These are phyloP conservation scores for Tetragonula clypearis DNA, from an alignment of 1,140 invertebrate species.

Conservation along the genomic window DNA sequence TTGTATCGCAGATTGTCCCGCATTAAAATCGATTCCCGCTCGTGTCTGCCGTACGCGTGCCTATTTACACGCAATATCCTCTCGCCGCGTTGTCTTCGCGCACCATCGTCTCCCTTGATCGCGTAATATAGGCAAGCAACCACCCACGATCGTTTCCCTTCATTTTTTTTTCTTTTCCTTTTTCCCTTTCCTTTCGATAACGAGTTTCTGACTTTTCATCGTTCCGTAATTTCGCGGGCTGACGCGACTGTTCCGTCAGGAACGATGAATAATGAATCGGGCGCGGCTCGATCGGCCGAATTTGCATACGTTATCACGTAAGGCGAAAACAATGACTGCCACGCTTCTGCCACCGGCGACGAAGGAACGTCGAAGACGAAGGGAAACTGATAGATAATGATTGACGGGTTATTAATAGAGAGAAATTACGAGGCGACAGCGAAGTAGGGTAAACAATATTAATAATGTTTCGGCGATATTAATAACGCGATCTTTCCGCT, in stretches of 20 bases:
- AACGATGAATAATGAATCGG: slow-evolving; percentile 66
- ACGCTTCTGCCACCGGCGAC: neutral
- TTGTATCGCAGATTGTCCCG: slow-evolving; percentile 40
- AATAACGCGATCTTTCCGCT: neutral
- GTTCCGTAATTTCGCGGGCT: slow-evolving; percentile 55
- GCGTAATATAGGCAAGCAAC: too few species aligned
- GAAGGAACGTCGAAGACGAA: neutral
- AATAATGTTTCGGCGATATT: neutral
- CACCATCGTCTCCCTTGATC: too few species aligned
- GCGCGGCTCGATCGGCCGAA: slow-evolving; percentile 53
- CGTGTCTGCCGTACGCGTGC: slow-evolving; percentile 11
- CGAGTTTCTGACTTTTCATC: slow-evolving; percentile 54
- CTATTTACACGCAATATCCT: slow-evolving; percentile 7
- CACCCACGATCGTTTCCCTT: too few species aligned
- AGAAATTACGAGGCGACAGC: neutral
- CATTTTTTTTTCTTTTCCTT: neutral
- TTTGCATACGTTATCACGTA: slow-evolving; percentile 59
- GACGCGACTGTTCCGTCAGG: neutral
- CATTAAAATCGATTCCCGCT: slow-evolving; percentile 20
- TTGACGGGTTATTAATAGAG: neutral
- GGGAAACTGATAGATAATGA: neutral
- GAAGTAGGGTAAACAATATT: neutral
- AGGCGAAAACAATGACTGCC: slow-evolving; percentile 52
- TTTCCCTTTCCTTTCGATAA: slow-evolving; percentile 24
- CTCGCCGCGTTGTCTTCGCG: too few species aligned